Evolutionary conservation across 2,888 invertebrate species (phyloP), one percentile per base, ranked within the genome.

Genomic region (Acleris sparsana): DNA sequence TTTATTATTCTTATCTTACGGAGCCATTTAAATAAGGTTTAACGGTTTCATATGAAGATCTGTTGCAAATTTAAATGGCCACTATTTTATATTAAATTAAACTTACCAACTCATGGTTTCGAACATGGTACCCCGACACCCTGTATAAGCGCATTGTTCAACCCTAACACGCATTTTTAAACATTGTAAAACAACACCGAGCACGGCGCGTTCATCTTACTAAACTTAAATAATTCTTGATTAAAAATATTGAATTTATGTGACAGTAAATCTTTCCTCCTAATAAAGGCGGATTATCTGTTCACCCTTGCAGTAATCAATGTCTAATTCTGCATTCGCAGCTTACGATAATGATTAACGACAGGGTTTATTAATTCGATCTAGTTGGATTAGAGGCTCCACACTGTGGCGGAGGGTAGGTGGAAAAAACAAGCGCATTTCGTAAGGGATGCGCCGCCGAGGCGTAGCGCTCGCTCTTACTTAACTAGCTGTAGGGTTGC

Each of bases 341-440:
- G 90, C 88, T 91, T 87, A 89, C 89, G 76, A 88, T 91, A 91
- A 92, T 92, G 92, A 92, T 91, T 85, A 91, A 92, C 92, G 92
- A 91, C 89, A 84, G 84, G 85, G 82, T 86, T 87, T 89, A 90
- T 91, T 92, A 92, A 92, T 92, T 89, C 91, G 88, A 91, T 89
- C 87, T 84, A 77, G 81, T 74, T 69, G 90, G 91, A 90, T 92
- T 92, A 92, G 82, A 83, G 78, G 77, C 80, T 33, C 33, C 33
- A 77, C 73, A 73, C 78, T 77, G 83, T 61, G 82, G 82, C 78
- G 76, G 76, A 82, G 84, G 86, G 85, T 78, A 79, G 78, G 79
- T 77, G 79, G 85, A 90, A 91, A 90, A 91, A 92, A 91, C 89
- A 90, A 91, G 88, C 87, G 83, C 80, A 89, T 83, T 84, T 84